Base-by-base conservation (phyloP, 1,140 invertebrate genomes). In the Bombus confusus region DNA sequence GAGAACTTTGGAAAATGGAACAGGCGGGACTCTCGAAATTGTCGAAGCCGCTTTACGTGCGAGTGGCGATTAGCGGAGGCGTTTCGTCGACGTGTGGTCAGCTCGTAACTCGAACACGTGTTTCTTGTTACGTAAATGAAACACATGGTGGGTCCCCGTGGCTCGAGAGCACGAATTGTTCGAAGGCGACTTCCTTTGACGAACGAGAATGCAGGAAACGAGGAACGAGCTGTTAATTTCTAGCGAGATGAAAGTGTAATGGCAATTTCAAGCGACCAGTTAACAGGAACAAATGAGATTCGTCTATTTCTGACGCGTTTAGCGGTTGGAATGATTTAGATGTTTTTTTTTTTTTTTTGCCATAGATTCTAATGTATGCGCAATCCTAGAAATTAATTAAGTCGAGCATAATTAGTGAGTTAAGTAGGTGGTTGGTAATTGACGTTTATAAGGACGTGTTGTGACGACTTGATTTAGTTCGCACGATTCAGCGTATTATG, bases 51-150 rank as follows among this genome's bases (percentile, higher is more conserved):
- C 8, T 59, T 80, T 37, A 28, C 25, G 22, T 15, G 41, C 1
- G 12, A 59, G 69, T 80, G 37, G 37, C 18, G 37, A 59, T 81
- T 43, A 72, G 10, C 41, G 39, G 52, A 28, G 41, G 41, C 41
- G 43, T 80, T 80, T 71, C 69, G 52, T 18, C 37, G 47, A 57
- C 68, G 15, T 3, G 37, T 37, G 52, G 34, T 75, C 34, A 52
- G 37, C 22, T 37, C 68, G 34, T 25, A 34, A 64, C 41, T 47
- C 39, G 57, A 68, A 66, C 81, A 74, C 62, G 72, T 43, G 72
- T 83, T 41, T 31, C 37, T 47, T 18, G 72, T 83, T 83, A 83
- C 73, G 72, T 52, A 83, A 83, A 18, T 22, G 72, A 37, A 76
- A 68, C 59, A 62, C 34, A 52, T 66, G 73, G 43, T 66, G 73